Evolutionary conservation across 2,888 invertebrate species (phyloP), one percentile per base, ranked within the genome.

Genomic region (Cephus sareptanus): DNA sequence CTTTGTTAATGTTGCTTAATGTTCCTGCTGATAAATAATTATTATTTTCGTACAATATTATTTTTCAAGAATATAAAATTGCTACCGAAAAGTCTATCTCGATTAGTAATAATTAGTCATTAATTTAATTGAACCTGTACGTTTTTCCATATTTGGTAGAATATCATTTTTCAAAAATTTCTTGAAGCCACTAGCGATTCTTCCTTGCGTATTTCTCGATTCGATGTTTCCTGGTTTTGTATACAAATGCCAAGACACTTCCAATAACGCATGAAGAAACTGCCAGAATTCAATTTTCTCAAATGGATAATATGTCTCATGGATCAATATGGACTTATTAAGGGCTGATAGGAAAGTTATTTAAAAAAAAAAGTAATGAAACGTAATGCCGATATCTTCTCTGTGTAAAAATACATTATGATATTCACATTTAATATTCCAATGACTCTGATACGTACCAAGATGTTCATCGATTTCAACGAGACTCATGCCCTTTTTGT

Each of bases 271-370:
- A 80, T 94, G 94, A 68, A 94, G 78, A 88, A 94, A 94, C 87
- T 95, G 94, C 94, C 94, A 94, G 85, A 93, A 94, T 87, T 94
- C 93, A 84, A 94, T 92, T 83, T 92, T 92, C 84, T 94, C 94
- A 85, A 94, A 94, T 0, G 94, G 94, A 84, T 93, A 85, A 83
- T 94, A 93, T 1, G 92, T 87, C 4, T 89, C 88, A 78, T 90
- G 91, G 1, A 93, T 87, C 2, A 93, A 77, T 1, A 82, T 76
- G 1, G 74, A 79, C 78, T 79, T 56, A 56, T 87, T 83, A 35
- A 75, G 75, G 4, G 83, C 87, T 87, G 23, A n/a, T 11, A 4
- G 12, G 31, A 9, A 40, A 35, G 34, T 31, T 13, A 11, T 30
- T 74, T 15, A 4, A 11, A 23, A 73, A 13, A 13, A 13, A 30